A percentile compares a stretch with the other conserved stretches of the same genome.
These are phyloP conservation scores for Astatoreochromis straeleni DNA, from an alignment of 2,113 vertebrate genomes.

Conservation along the genomic window DNA sequence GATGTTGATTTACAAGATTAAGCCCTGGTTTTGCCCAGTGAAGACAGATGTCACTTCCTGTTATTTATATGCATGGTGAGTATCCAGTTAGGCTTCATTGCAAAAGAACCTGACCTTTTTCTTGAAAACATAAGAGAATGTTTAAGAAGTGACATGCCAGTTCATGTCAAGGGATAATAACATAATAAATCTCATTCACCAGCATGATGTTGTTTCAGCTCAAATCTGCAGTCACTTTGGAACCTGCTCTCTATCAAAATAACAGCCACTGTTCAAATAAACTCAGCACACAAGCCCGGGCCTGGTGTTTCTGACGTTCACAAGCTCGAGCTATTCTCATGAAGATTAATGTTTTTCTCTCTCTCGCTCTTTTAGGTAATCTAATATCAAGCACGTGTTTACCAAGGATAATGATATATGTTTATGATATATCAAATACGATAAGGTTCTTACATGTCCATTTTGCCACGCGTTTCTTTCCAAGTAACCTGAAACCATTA, in stretches of 20 bases:
- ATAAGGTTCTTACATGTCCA: not conserved
- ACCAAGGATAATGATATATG: slow-evolving; percentile 1
- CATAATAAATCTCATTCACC: slow-evolving; percentile 54
- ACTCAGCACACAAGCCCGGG: slow-evolving; percentile 51
- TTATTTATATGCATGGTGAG: not conserved
- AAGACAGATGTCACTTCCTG: not conserved
- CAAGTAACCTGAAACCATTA: not conserved
- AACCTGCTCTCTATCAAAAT: slow-evolving; percentile 57
- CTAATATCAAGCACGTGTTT: slow-evolving; percentile 38
- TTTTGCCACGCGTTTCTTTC: not conserved
- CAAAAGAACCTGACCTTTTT: slow-evolving; percentile 7
- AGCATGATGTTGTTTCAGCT: slow-evolving; percentile 53
- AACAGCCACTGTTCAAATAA: slow-evolving; percentile 64
- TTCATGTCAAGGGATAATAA: slow-evolving; percentile 45
- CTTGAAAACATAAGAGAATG: slow-evolving; percentile 24
- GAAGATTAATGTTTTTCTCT: slow-evolving; percentile 30
- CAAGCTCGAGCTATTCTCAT: slow-evolving; percentile 11
- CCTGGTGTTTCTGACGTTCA: slow-evolving; percentile 41
- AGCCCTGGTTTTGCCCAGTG: not conserved
- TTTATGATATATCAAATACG: not conserved
- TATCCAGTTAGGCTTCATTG: slow-evolving; percentile 8
- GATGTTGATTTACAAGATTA: not conserved
- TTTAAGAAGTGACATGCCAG: slow-evolving; percentile 29
- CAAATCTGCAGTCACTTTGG: slow-evolving; percentile 46
- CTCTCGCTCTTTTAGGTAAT: slow-evolving; percentile 3